Evolutionary conservation across 2,888 invertebrate species (phyloP), one percentile per base, ranked within the genome.

Genomic region (Leptothorax acervorum): DNA sequence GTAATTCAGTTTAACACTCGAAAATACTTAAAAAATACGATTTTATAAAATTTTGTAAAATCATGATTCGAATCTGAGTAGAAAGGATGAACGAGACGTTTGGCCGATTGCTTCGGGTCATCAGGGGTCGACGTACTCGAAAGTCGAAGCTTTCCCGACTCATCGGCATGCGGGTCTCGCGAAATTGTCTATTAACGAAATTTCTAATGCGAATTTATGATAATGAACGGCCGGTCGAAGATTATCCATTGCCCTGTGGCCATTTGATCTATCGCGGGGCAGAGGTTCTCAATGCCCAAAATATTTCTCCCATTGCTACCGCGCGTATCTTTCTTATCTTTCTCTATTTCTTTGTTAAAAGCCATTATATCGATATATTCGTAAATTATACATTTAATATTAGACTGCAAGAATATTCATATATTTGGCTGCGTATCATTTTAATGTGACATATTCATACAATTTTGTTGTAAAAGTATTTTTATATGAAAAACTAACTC

Each of bases 91-190:
- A 11, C 81, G 75, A 81, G 79, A 79, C 62, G 82, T 85, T 83
- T 85, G 78, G 63, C 55, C 71, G 85, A 78, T 79, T 76, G 68
- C 85, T 84, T 48, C 70, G 87, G 84, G 82, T 87, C 84, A 85
- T 62, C 75, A 87, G 87, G 89, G 94, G 93, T 93, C 93, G 92
- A 93, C 89, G 93, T 92, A 93, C 93, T 94, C 93, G 93, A 94
- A 94, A 94, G 94, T 94, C 85, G 89, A 92, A 92, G 93, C 93
- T 94, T 93, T 94, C 92, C 91, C 93, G 92, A 85, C 88, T 89
- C 90, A 91, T 92, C 89, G 89, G 90, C 89, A 91, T 92, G 90
- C 91, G 89, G 83, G 88, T 86, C 90, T 90, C 86, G 88, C 87
- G 85, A 91, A 92, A 92, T 91, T 88, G 90, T 92, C 92, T 92